Conservation (phyloP, 2,888 invertebrate species). For the Idaea dimidiata region DNA sequence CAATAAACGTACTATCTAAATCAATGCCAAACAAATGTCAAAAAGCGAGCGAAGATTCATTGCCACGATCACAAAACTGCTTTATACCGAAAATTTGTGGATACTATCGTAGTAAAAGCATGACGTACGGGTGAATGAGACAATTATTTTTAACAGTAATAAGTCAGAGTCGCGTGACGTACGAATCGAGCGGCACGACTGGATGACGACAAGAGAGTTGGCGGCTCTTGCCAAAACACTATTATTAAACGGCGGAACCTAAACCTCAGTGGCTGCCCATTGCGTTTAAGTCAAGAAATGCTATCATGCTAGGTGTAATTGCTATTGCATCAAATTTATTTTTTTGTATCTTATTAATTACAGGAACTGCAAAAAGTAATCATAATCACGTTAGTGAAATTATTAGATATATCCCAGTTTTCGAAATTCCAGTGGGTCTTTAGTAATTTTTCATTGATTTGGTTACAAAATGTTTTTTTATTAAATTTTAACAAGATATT, state of each 20-base stretch:
- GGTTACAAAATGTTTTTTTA: no score
- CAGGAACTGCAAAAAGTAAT: no score
- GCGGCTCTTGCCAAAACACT: conserved; percentile 60
- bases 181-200: conserved; percentile 25
- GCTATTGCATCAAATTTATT: no score
- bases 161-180: conserved; percentile 47
- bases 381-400: no score
- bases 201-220: conserved; percentile 33
- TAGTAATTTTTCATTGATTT: no score
- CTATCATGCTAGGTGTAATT: not conserved
- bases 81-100: conserved; percentile 69
- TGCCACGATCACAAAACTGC: conserved; percentile 65
- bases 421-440: no score
- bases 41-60: conserved; percentile 51
- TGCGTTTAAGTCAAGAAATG: conserved; percentile 17
- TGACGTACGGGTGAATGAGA: conserved; percentile 73
- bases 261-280: conserved; percentile 21
- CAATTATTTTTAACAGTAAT: conserved; percentile 75
- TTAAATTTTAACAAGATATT: no score
- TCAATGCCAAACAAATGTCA: conserved; percentile 41
- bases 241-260: conserved; percentile 40
- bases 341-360: no score
- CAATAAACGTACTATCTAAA: conserved; percentile 29
- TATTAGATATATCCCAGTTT: no score
- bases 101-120: conserved; percentile 73